Evolutionary conservation across 1,140 invertebrate species (phyloP).

Genomic region (fruit fly (Drosophila melanogaster)): DNA sequence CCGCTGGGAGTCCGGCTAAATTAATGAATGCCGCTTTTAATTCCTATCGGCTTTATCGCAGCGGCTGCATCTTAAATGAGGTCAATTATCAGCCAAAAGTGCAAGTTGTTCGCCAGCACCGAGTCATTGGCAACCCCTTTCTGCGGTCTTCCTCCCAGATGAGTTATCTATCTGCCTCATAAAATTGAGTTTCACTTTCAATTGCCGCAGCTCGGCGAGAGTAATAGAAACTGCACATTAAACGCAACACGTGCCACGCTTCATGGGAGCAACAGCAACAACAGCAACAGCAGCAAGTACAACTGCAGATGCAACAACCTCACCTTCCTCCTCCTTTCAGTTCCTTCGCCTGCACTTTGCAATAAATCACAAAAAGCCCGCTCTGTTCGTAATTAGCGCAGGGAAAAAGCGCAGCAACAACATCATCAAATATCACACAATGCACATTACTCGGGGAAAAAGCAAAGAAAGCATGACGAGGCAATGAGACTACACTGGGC

Average conservation of each 20-base stretch:
- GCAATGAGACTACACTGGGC: slow-evolving; percentile 41
- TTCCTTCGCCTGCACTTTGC: slow-evolving; percentile 61
- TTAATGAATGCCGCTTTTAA: slow-evolving; percentile 82
- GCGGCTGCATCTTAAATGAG: slow-evolving; percentile 74
- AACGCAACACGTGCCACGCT: slow-evolving; percentile 80
- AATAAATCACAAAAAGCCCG: slow-evolving; percentile 72
- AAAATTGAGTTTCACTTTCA: slow-evolving; percentile 78
- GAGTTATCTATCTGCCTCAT: slow-evolving; percentile 54
- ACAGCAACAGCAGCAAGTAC: slow-evolving; percentile 7
- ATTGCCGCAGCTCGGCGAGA: slow-evolving; percentile 62
- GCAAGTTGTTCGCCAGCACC: slow-evolving; percentile 63
- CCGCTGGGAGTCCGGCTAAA: slow-evolving; percentile 52
- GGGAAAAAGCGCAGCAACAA: slow-evolving; percentile 66
- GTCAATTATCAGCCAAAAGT: slow-evolving; percentile 81
- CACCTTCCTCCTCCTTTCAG: slow-evolving; percentile 40
- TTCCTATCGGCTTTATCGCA: slow-evolving; percentile 73
- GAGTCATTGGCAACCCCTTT: slow-evolving; percentile 3
- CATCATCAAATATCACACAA: slow-evolving; percentile 69
- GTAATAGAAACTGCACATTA: slow-evolving; percentile 83
- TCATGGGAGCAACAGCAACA: slow-evolving; percentile 67
- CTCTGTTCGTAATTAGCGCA: slow-evolving; percentile 74
- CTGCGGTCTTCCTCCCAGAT: slow-evolving; percentile 16
- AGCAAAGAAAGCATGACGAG: slow-evolving; percentile 80
- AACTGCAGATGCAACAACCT: slow-evolving; percentile 35
- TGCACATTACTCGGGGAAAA: slow-evolving; percentile 68